Conservation (phyloP, 2,113 vertebrate genomes). For the Spheniscus mendiculus region DNA sequence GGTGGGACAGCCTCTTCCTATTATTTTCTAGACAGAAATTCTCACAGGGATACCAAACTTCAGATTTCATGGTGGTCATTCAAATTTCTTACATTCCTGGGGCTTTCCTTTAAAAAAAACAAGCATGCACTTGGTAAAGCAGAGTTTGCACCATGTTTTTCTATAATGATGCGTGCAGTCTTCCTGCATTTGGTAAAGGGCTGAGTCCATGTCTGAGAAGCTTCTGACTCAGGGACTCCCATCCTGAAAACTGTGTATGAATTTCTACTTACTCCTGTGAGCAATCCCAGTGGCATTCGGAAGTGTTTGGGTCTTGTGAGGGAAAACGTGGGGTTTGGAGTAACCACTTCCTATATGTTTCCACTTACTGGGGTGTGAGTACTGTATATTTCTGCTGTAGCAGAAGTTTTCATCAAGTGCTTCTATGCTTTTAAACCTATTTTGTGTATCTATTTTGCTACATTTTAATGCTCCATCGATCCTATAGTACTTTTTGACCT, state of each 20-base stretch:
- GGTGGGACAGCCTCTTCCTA: background rate
- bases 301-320: background rate
- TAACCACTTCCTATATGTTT: background rate
- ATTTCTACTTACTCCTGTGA: background rate
- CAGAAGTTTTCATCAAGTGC: background rate
- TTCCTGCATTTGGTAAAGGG: background rate
- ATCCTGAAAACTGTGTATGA: background rate
- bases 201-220: background rate
- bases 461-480: background rate
- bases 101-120: background rate
- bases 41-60: background rate
- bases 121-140: background rate
- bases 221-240: background rate
- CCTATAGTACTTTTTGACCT: background rate
- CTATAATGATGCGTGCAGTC: background rate
- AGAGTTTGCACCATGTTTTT: background rate
- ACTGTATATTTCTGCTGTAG: background rate
- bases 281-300: background rate
- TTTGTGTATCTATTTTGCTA: background rate
- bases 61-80: background rate
- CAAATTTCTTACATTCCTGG: background rate
- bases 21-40: background rate
- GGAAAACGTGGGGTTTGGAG: background rate
- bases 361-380: background rate
- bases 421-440: background rate